Conservation (phyloP, 2,888 invertebrate species). For the Brachypalpus laphriformis region DNA sequence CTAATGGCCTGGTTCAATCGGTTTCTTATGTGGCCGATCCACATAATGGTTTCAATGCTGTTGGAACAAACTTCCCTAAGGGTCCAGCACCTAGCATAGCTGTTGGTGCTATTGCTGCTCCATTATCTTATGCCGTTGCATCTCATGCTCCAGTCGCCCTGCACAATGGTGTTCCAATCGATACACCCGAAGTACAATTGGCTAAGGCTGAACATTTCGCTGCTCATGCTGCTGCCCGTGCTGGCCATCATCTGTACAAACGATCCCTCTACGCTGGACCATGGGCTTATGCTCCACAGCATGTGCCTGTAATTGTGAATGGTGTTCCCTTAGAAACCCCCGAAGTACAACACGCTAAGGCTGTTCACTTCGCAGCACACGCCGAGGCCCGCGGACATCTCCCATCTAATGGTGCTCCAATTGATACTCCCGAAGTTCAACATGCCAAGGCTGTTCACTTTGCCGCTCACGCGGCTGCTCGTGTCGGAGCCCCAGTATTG, state of each 20-base stretch:
- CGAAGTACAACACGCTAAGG: slow-evolving; percentile 83
- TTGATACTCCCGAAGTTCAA: slow-evolving; percentile 83
- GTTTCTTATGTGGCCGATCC: slow-evolving; percentile 87
- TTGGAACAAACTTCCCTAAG: slow-evolving; percentile 86
- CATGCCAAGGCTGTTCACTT: slow-evolving; percentile 82
- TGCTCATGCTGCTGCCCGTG: slow-evolving; percentile 83
- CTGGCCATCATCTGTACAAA: slow-evolving; percentile 83
- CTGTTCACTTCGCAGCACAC: slow-evolving; percentile 82
- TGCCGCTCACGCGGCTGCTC: slow-evolving; percentile 82
- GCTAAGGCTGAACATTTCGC: slow-evolving; percentile 84
- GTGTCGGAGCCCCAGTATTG: slow-evolving; percentile 74
- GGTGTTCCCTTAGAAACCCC: slow-evolving; percentile 84
- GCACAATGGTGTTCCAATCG: slow-evolving; percentile 82
- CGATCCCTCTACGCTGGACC: slow-evolving; percentile 81
- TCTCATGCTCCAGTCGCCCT: slow-evolving; percentile 79
- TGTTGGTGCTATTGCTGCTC: slow-evolving; percentile 58
- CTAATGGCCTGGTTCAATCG: slow-evolving; percentile 86
- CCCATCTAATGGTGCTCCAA: slow-evolving; percentile 78
- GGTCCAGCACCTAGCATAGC: slow-evolving; percentile 82
- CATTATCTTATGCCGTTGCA: slow-evolving; percentile 78
- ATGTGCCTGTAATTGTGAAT: slow-evolving; percentile 81
- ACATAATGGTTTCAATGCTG: slow-evolving; percentile 86
- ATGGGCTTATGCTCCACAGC: slow-evolving; percentile 77
- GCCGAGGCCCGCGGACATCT: slow-evolving; percentile 80
- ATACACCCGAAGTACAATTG: slow-evolving; percentile 83